Evolutionary conservation across 2,888 invertebrate genomes (phyloP).

Genomic region (Nomada fabriciana): DNA sequence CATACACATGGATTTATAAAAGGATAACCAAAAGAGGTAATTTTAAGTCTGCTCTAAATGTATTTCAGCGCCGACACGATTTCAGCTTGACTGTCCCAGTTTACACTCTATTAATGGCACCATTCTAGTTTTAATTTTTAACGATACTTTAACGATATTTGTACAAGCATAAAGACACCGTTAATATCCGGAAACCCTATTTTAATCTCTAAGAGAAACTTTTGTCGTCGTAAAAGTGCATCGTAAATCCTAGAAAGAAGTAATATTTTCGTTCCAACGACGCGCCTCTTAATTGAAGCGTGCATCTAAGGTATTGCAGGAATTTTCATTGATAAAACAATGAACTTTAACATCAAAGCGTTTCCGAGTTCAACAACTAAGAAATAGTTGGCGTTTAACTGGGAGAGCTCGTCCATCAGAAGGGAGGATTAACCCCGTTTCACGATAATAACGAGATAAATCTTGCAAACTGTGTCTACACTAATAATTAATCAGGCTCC

Average conservation of each 20-base stretch:
- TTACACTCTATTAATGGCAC: too few species aligned
- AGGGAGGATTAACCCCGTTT: background rate
- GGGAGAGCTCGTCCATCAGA: background rate
- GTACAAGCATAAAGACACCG: background rate
- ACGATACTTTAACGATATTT: too few species aligned
- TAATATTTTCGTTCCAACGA: background rate
- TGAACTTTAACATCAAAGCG: background rate
- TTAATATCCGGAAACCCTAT: background rate
- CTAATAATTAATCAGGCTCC: background rate
- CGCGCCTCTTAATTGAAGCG: too few species aligned
- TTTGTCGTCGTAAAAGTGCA: background rate
- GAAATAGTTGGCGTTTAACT: constrained; percentile 1
- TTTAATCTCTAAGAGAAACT: constrained; percentile 2
- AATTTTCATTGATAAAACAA: background rate
- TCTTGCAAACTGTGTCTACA: background rate
- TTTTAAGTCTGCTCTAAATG: too few species aligned
- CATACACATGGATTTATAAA: too few species aligned
- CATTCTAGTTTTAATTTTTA: background rate
- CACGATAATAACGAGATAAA: background rate
- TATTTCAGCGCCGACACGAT: too few species aligned
- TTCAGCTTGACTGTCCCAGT: too few species aligned
- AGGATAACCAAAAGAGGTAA: too few species aligned
- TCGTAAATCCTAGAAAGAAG: background rate
- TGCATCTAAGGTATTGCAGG: background rate
- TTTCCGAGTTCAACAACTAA: background rate